Base-by-base conservation (phyloP, 1,140 invertebrate species). In the Conus betulinus region DNA sequence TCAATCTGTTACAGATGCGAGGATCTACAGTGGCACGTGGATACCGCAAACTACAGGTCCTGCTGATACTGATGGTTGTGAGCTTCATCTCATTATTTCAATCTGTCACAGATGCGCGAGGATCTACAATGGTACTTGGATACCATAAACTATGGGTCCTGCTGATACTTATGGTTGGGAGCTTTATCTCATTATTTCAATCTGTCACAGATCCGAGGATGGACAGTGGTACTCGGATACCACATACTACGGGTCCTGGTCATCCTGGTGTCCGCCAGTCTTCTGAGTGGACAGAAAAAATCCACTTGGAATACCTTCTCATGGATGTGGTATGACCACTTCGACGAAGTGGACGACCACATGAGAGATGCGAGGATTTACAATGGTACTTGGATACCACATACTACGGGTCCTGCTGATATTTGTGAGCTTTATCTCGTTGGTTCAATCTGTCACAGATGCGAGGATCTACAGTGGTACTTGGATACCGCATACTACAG, bases 321-420 rank as follows among this genome's bases (percentile, higher is more conserved):
- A 0, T 84, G 82, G 82, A 84, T 84, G 82, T 84, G 82, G 82
- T 96, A 97, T 71, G 99, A 99, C 96, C 95, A 97, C 55, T 98
- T 98, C 92, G 98, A 99, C 93, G 97, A 98, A 95, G 97, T 99
- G 86, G 96, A 97, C 82, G 95, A 97, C 23, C 97, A 96, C 95
- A 97, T 98, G 95, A 97, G 98, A 89, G n/a, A 11, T 20, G 39
- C 76, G 10, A n/a, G 7, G 6, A 23, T 20, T 0, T 25, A 20
- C 7, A n/a, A 3, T 39, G n/a, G 71, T 1, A n/a, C 20, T 0
- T 8, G 5, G 20, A 7, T n/a, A 74, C 71, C 71, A 74, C 20
- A 8, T 25, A 0, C 20, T 39, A 39, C 3, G 39, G 39, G 39
- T 39, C 39, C 39, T 39, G 39, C 2, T 23, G 20, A 25, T 74